Base-by-base conservation (phyloP, 2,797 vertebrate species). In the Tauraco hartlaubi region DNA sequence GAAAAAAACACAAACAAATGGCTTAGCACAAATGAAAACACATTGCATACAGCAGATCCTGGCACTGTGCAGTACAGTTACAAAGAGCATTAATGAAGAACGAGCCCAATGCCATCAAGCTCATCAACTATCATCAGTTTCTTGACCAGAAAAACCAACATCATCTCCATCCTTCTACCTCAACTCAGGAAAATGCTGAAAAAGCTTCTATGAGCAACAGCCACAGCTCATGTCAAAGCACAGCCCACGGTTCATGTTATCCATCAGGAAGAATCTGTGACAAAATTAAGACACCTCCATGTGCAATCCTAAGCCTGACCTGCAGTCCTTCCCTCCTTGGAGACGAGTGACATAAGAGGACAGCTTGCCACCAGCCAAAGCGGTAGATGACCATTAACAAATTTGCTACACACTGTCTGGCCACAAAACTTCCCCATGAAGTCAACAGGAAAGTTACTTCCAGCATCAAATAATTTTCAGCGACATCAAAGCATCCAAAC, bases 11-110 rank as follows among this genome's bases (percentile, higher is more conserved):
- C 84, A 80, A 29, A 17, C 16, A 61, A 69, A 75, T 17, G 33
- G 20, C 37, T 68, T 39, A 85, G 73, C 51, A 79, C 46, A 89
- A 93, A 95, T 75, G 39, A 83, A 95, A 93, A 97, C 33, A n/a
- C 84, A 21, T 3, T 29, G 51, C 26, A 22, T 92, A 87, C 78
- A 84, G 78, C 6, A 20, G 66, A 67, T 54, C 63, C 16, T 62
- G 46, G 78, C 18, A 15, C 69, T 39, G 29, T 31, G 52, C 35
- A 69, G 33, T 19, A 76, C 55, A 31, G 37, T 56, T 64, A 83
- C 33, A 54, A 71, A 41, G 37, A 59, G 29, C 67, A 76, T 35
- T 88, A 94, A 63, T 23, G 33, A 29, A 84, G 39, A 92, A 63
- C 75, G 71, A 81, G 51, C 15, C 72, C 68, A 35, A 46, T 54